phyloP scores from a whole-genome alignment of 2,888 invertebrate species.

The Drosophila anomalata region DNA sequence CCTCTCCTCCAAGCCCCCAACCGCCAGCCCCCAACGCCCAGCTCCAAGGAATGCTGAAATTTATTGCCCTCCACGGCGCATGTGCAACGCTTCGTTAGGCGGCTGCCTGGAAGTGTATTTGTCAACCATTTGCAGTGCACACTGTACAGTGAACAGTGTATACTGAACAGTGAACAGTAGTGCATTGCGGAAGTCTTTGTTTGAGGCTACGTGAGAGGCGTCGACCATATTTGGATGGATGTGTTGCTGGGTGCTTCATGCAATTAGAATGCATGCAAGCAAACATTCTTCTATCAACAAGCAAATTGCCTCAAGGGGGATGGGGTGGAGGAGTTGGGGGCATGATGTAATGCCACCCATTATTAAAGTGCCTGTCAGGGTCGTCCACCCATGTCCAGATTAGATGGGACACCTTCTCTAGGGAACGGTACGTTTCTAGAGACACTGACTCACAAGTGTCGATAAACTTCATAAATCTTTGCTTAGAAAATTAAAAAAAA shows the following conservation, averaged over 20 bases:
- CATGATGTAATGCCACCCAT: slow-evolving; percentile 35
- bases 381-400: slow-evolving; percentile 50
- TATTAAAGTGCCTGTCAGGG: slow-evolving; percentile 12
- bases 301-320: slow-evolving; percentile 60
- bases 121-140: slow-evolving; percentile 56
- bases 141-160: slow-evolving; percentile 21
- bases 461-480: neutral
- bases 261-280: slow-evolving; percentile 74
- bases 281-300: slow-evolving; percentile 55
- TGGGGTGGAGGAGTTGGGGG: slow-evolving; percentile 12
- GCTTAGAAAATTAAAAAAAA: neutral
- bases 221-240: slow-evolving; percentile 60
- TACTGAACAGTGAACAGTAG: slow-evolving; percentile 4
- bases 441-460: neutral
- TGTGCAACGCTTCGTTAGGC: slow-evolving; percentile 55
- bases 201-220: slow-evolving; percentile 37
- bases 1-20: neutral
- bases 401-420: slow-evolving; percentile 17
- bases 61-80: slow-evolving; percentile 50
- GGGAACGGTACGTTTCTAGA: neutral
- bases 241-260: slow-evolving; percentile 45
- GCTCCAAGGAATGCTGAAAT: slow-evolving; percentile 52
- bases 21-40: neutral
- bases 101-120: slow-evolving; percentile 53
- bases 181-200: slow-evolving; percentile 68